These are phyloP conservation scores for Eilema griseolum DNA, from an alignment of 2,888 invertebrate genomes.

Conservation along the genomic window DNA sequence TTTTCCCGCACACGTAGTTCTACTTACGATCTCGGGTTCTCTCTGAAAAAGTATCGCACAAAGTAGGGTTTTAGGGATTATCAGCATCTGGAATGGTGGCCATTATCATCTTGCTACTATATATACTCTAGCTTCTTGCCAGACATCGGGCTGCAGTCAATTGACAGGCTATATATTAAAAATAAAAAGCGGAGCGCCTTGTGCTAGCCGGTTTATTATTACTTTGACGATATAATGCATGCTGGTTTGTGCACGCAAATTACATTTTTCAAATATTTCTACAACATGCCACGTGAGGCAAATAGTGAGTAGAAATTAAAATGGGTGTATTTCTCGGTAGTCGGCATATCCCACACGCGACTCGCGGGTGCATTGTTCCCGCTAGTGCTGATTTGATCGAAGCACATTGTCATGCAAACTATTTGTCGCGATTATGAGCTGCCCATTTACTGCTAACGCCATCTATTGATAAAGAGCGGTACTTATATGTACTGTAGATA, in stretches of 20 bases:
- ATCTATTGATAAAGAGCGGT: not conserved
- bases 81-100: too few species aligned
- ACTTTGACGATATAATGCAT: not conserved
- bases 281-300: conserved; percentile 7
- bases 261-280: conserved; percentile 1
- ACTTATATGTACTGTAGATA: too few species aligned
- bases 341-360: conserved; percentile 35
- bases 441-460: not conserved
- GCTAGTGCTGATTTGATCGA: conserved; percentile 30
- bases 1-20: too few species aligned
- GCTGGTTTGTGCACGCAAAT: conserved; percentile 18
- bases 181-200: too few species aligned
- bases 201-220: not conserved
- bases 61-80: too few species aligned
- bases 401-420: conserved; percentile 38
- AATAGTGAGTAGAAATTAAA: conserved; percentile 11
- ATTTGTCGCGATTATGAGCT: conserved; percentile 24
- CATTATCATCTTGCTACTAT: too few species aligned
- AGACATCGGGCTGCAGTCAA: too few species aligned
- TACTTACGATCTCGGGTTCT: too few species aligned
- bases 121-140: too few species aligned
- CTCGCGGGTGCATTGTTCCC: conserved; percentile 45
- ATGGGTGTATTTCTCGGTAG: conserved; percentile 4
- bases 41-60: too few species aligned
- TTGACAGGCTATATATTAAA: too few species aligned